Conservation (phyloP, 1,140 invertebrate genomes). For the Solenopsis invicta region DNA sequence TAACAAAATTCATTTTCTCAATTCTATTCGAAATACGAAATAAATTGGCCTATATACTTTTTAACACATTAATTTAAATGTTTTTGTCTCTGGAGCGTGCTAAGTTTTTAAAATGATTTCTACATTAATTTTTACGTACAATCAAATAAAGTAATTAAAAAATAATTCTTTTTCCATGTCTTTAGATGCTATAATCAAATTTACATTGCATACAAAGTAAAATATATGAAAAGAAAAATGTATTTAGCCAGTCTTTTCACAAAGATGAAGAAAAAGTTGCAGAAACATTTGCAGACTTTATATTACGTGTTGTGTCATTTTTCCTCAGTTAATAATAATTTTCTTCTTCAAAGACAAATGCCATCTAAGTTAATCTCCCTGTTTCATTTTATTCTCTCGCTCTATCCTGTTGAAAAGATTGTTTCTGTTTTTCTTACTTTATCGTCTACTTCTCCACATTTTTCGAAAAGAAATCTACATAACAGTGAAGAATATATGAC, state of each 20-base stretch:
- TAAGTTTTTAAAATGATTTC: neutral
- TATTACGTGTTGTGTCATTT: neutral
- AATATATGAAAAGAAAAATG: neutral
- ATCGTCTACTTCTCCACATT: neutral
- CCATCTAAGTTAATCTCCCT: neutral
- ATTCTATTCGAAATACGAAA: neutral
- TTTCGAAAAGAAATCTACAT: neutral
- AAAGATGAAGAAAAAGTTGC: neutral
- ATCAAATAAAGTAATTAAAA: neutral
- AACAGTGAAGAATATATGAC: neutral
- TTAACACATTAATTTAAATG: constrained; percentile 1
- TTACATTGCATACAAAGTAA: neutral
- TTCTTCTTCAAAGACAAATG: neutral
- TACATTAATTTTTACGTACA: neutral
- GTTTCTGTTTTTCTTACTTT: neutral
- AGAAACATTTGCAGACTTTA: neutral
- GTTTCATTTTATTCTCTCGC: neutral
- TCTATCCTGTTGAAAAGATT: neutral
- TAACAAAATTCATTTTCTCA: neutral
- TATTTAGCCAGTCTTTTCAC: neutral
- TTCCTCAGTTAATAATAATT: neutral
- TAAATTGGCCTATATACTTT: neutral
- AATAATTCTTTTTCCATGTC: neutral
- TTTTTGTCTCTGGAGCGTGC: neutral
- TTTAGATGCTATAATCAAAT: neutral